A percentile compares a stretch with the other conserved stretches of the same genome.
phyloP scores from a whole-genome alignment of 2,113 vertebrate species.

The Donacobius atricapilla region DNA sequence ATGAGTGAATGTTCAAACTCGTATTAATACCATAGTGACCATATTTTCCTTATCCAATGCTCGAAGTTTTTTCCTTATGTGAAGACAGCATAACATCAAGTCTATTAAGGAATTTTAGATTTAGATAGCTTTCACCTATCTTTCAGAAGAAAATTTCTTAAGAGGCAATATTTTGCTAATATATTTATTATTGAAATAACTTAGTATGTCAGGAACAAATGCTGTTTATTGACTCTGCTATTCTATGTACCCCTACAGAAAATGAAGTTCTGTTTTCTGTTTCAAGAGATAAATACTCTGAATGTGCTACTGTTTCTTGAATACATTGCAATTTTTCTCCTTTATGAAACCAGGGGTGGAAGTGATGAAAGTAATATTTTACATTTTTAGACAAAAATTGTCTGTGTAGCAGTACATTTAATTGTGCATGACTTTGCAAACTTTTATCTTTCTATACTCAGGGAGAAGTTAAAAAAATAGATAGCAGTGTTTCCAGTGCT shows the following conservation, averaged over 20 bases:
- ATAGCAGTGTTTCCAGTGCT: slow-evolving; percentile 72
- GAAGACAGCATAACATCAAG: not conserved
- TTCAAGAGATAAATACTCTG: not conserved
- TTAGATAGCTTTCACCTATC: not conserved
- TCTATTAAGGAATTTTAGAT: not conserved
- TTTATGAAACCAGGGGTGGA: not conserved
- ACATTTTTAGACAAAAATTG: not conserved
- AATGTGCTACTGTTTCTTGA: not conserved
- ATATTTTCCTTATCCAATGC: not conserved
- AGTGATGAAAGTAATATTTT: not conserved
- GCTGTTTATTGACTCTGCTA: not conserved
- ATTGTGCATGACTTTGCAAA: not conserved
- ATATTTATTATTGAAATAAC: not conserved
- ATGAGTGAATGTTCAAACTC: not conserved
- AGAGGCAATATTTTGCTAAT: not conserved
- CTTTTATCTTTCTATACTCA: slow-evolving; percentile 61
- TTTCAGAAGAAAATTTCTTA: not conserved
- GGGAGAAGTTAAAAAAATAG: slow-evolving; percentile 86
- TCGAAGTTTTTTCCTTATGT: not conserved
- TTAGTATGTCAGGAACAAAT: not conserved
- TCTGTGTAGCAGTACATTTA: not conserved
- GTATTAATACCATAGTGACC: not conserved
- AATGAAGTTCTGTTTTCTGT: not conserved
- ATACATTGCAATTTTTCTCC: not conserved
- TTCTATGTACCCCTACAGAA: not conserved